Percentiles rank a stretch among this genome's conserved stretches.
Evolutionary conservation across 1,140 invertebrate species (phyloP).

Genomic region (Pseudomyrmex cubaensis): DNA sequence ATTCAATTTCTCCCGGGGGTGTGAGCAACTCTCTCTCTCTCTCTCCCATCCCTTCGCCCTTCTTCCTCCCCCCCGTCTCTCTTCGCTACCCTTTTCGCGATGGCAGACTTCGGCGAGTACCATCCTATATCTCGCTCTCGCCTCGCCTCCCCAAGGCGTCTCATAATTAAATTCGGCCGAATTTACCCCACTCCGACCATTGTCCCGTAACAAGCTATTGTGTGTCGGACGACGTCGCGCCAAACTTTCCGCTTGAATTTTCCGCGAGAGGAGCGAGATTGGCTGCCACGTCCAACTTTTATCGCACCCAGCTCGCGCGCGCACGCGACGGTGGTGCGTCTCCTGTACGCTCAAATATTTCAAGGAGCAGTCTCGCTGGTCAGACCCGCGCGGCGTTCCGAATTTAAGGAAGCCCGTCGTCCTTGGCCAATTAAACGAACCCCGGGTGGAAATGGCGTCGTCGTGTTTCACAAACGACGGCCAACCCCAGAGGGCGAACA

Average conservation of each 20-base stretch:
- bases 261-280: constrained; percentile 38
- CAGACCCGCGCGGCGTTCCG: background rate
- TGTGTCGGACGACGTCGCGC: constrained; percentile 75
- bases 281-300: constrained; percentile 31
- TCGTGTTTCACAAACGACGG: constrained; percentile 40
- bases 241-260: constrained; percentile 79
- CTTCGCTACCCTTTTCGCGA: constrained; percentile 11
- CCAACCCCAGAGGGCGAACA: constrained; percentile 36
- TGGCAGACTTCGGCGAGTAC: constrained; percentile 66
- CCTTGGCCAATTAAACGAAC: constrained; percentile 46
- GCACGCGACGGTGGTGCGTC: background rate
- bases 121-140: constrained; percentile 60
- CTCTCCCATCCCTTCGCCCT: constrained; percentile 20
- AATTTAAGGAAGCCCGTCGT: constrained; percentile 47
- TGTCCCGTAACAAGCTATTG: constrained; percentile 86
- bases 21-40: constrained; percentile 44
- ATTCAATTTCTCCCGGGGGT: constrained; percentile 84
- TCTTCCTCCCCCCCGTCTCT: background rate
- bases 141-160: constrained; percentile 81
- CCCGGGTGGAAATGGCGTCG: constrained; percentile 12
- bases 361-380: constrained; percentile 7
- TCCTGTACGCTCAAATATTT: constrained; percentile 35
- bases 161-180: constrained; percentile 86
- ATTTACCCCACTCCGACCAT: constrained; percentile 82
- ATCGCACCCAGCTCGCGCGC: constrained; percentile 9